Conservation (phyloP, 2,888 invertebrate species). For the Kryphioiulus occultus region DNA sequence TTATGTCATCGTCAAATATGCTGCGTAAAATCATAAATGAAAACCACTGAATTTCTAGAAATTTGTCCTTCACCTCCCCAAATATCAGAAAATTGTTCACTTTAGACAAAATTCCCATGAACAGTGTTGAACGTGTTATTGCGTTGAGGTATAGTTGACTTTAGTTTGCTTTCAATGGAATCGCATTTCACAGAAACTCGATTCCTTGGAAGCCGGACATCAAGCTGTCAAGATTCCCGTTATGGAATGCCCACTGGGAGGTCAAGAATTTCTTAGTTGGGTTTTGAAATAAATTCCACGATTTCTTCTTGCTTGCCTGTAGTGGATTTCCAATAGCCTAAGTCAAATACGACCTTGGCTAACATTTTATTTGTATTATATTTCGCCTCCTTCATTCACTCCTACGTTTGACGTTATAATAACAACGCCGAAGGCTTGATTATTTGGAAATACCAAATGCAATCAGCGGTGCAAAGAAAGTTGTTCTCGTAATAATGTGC, state of each 20-base stretch:
- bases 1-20: no score
- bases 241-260: not conserved
- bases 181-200: not conserved
- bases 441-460: not conserved
- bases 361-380: not conserved
- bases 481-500: not conserved
- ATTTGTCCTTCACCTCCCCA: not conserved
- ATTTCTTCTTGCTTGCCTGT: not conserved
- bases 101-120: not conserved
- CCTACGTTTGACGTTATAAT: not conserved
- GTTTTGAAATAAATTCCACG: not conserved
- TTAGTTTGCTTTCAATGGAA: not conserved
- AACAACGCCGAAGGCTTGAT: not conserved
- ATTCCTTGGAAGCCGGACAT: not conserved
- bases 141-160: no score
- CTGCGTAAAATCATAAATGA: no score
- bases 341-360: not conserved
- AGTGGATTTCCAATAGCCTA: not conserved
- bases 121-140: not conserved
- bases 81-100: not conserved
- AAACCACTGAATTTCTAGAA: not conserved
- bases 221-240: not conserved
- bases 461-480: not conserved
- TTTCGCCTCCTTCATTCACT: not conserved
- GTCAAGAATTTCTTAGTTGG: not conserved